Percentiles rank a stretch among this genome's conserved stretches.
phyloP scores from a whole-genome alignment of 2,888 invertebrate species.

The Zaprionus bogoriensis region DNA sequence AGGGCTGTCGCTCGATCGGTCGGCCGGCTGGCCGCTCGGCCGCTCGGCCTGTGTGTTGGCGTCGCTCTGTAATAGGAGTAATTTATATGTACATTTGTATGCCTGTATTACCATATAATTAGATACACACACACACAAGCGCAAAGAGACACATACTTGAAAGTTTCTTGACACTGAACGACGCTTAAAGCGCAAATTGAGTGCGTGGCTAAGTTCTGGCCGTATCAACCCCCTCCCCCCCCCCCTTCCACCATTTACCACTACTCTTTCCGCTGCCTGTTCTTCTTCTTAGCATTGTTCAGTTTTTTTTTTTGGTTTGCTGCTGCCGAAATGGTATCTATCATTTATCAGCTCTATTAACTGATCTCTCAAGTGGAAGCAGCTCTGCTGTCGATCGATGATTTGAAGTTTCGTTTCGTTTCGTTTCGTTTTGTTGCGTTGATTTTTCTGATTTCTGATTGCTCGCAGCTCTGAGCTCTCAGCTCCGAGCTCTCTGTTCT shows the following conservation, averaged over 20 bases:
- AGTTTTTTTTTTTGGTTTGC: constrained; percentile 1
- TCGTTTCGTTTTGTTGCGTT: constrained; percentile 2
- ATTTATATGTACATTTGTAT: constrained; percentile 77
- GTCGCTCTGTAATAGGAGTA: constrained; percentile 66
- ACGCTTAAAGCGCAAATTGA: constrained; percentile 41
- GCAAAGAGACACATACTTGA: constrained; percentile 44
- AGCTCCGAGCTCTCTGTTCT: neutral
- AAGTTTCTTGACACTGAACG: constrained; percentile 68
- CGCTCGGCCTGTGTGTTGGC: constrained; percentile 39
- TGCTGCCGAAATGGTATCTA: constrained; percentile 62
- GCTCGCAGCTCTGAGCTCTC: neutral
- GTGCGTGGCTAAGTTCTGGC: constrained; percentile 30
- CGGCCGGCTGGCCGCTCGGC: too few species aligned
- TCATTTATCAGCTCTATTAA: constrained; percentile 77
- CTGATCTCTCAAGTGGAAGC: constrained; percentile 68
- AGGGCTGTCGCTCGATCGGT: constrained; percentile 39
- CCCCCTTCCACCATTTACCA: too few species aligned
- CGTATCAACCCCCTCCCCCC: too few species aligned
- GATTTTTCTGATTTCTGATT: neutral
- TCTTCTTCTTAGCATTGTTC: neutral
- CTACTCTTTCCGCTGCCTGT: too few species aligned
- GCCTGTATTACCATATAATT: constrained; percentile 74
- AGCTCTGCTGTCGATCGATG: constrained; percentile 43
- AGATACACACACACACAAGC: constrained; percentile 46
- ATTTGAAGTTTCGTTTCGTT: constrained; percentile 47